Evolutionary conservation across 2,888 invertebrate species (phyloP).

Genomic region (Linyphia triangularis): DNA sequence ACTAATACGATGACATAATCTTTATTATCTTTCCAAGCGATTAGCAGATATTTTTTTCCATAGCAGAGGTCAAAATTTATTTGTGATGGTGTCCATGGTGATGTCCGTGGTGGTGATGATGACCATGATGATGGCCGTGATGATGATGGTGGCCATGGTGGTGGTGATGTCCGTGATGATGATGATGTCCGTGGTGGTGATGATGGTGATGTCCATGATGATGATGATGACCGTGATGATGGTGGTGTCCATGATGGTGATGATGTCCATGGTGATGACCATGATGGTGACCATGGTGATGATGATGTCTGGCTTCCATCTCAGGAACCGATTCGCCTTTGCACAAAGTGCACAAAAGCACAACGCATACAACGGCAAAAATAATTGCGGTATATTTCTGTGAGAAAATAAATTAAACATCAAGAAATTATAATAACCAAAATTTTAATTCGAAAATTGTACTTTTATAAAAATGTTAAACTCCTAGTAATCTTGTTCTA

Average conservation of each 20-base stretch:
- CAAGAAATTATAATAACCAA: too few species aligned
- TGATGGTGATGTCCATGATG: constrained; percentile 37
- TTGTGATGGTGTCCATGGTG: constrained; percentile 14
- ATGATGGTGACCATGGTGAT: constrained; percentile 25
- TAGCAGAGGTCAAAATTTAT: neutral
- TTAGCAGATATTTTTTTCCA: neutral
- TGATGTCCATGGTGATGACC: constrained; percentile 34
- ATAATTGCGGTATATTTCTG: constrained; percentile 7
- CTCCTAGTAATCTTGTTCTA: too few species aligned
- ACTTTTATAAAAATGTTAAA: too few species aligned
- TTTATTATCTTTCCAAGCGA: neutral
- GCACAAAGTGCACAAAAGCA: neutral
- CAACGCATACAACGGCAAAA: neutral
- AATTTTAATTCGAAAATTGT: too few species aligned
- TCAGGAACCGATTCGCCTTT: neutral
- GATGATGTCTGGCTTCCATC: constrained; percentile 15
- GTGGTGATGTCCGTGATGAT: constrained; percentile 34
- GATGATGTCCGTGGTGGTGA: constrained; percentile 14
- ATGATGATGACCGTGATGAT: constrained; percentile 35
- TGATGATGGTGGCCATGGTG: constrained; percentile 36
- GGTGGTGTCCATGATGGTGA: constrained; percentile 7
- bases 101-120: neutral
- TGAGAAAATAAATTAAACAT: neutral
- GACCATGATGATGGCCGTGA: constrained; percentile 38
- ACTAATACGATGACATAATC: too few species aligned